These are phyloP conservation scores for Phataginus tricuspis DNA, from an alignment of 2,797 vertebrate genomes.

Conservation along the genomic window DNA sequence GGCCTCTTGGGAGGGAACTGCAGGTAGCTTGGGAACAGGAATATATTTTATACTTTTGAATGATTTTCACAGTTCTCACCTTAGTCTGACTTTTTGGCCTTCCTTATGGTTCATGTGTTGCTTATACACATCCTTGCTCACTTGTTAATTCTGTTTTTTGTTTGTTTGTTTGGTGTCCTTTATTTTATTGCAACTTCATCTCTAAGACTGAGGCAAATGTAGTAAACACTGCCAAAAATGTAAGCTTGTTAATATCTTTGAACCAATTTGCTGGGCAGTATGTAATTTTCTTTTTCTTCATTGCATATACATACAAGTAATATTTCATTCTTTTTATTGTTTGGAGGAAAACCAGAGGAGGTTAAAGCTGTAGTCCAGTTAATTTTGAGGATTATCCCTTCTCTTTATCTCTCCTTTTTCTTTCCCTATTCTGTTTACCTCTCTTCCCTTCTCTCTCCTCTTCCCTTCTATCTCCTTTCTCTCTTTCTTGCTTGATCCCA, in stretches of 20 bases:
- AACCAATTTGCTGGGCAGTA: not conserved
- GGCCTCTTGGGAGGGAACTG: not conserved
- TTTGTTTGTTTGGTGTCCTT: not conserved
- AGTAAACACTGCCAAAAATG: not conserved
- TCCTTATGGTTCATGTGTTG: not conserved
- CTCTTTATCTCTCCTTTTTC: not conserved
- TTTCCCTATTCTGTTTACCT: not conserved
- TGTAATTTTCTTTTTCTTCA: not conserved
- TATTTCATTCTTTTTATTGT: slow-evolving; percentile 23
- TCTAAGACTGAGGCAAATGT: not conserved
- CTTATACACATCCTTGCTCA: not conserved
- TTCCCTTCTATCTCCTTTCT: not conserved
- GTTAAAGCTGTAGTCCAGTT: not conserved
- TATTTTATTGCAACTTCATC: not conserved
- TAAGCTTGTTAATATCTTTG: not conserved
- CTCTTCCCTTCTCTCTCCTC: not conserved
- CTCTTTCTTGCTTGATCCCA: not conserved
- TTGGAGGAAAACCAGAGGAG: not conserved
- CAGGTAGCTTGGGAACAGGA: not conserved
- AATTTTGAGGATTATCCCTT: not conserved
- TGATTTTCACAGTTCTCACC: not conserved
- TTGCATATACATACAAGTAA: not conserved
- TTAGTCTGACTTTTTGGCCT: not conserved
- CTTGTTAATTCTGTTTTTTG: not conserved
- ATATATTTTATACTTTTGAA: not conserved